Base-by-base conservation (phyloP, 2,797 vertebrate genomes). In the Channallabes apus region DNA sequence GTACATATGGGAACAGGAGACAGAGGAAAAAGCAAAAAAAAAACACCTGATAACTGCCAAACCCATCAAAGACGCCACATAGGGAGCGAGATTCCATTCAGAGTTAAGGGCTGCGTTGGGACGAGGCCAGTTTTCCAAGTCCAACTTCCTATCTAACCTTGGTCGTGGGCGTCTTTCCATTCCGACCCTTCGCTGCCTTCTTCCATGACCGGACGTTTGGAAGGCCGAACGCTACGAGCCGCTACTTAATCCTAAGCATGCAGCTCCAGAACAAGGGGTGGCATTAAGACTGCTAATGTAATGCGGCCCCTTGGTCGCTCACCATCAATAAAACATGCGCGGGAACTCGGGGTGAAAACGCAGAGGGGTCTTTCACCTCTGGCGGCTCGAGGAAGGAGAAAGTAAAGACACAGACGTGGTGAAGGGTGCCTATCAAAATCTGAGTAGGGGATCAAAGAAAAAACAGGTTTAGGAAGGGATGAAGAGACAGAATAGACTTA, bases 221-320 rank as follows among this genome's bases (percentile, higher is more conserved):
- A 62, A 61, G 89, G 87, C 90, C 88, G 90, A 92, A 75, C 20
- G 22, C 35, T 29, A 58, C 1, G 79, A 77, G 72, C 65, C 62
- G 90, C 92, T 92, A 92, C 92, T 94, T 94, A 93, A 95, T 94
- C 94, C 93, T 90, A 92, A 94, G 94, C 93, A 95, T 94, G 86
- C 91, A 94, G 90, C 94, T 92, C 93, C 92, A 93, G 94, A 95
- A 94, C 94, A 94, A 94, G 94, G 91, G 91, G 93, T 92, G 92
- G 93, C 93, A 95, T 95, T 95, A 95, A 93, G 92, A 92, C 94
- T 94, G 93, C 91, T 95, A 94, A 94, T 91, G 91, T 93, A 91
- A 94, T 91, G 88, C 93, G 89, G 90, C 91, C 90, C 86, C 90
- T 80, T 59, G 51, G 27, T 54, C 77, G n/a, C 69, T 73, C 69